These are phyloP conservation scores for Pollenia angustigena DNA, from an alignment of 2,888 invertebrate genomes.

Conservation along the genomic window DNA sequence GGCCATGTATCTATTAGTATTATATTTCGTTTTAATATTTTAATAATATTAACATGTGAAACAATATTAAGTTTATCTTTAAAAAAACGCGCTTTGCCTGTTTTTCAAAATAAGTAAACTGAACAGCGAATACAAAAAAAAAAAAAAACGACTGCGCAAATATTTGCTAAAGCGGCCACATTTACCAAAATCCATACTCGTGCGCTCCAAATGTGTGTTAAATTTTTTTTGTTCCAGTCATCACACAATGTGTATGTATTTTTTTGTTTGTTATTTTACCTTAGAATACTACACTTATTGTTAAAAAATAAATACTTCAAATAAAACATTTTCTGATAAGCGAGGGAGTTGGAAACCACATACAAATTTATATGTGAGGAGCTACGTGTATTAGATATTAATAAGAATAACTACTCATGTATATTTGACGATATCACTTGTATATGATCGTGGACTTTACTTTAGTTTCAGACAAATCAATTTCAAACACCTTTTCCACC, in stretches of 20 bases:
- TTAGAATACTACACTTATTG: slow-evolving; percentile 33
- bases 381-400: background rate
- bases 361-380: background rate
- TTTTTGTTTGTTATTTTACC: slow-evolving; percentile 65
- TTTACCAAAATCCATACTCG: slow-evolving; percentile 68
- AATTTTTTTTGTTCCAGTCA: slow-evolving; percentile 45
- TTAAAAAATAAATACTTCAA: slow-evolving; percentile 35
- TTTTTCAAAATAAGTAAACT: slow-evolving; percentile 21
- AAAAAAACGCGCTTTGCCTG: slow-evolving; percentile 48
- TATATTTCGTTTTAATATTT: slow-evolving; percentile 40
- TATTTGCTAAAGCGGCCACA: slow-evolving; percentile 82
- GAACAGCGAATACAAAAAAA: slow-evolving; percentile 74
- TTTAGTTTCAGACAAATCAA: slow-evolving; percentile 36
- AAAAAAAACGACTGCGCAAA: slow-evolving; percentile 83
- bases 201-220: slow-evolving; percentile 38
- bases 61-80: slow-evolving; percentile 65
- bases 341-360: slow-evolving; percentile 38
- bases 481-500: slow-evolving; percentile 36
- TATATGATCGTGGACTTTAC: slow-evolving; percentile 13
- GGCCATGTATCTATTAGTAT: slow-evolving; percentile 9
- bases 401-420: background rate
- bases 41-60: slow-evolving; percentile 58
- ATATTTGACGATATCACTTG: slow-evolving; percentile 5
- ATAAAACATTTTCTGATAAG: slow-evolving; percentile 61
- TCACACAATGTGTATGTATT: slow-evolving; percentile 52